Conservation (phyloP, 1,140 invertebrate genomes). For the Pachyrhynchus sulphureomaculatus region DNA sequence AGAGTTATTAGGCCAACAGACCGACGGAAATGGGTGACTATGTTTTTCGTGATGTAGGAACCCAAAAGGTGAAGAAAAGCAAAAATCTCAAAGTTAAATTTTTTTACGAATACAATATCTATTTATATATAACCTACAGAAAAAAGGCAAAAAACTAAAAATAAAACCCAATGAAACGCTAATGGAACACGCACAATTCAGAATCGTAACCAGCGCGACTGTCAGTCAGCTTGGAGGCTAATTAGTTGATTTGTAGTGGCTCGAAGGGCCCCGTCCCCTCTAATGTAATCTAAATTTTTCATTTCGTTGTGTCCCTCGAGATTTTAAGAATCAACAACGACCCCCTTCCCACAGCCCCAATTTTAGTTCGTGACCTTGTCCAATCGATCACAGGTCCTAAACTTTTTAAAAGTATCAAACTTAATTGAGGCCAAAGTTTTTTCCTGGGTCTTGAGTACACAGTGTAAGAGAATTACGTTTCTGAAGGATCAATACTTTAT, state of each 20-base stretch:
- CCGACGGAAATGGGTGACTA: too few species aligned
- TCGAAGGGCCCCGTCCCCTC: conserved; percentile 47
- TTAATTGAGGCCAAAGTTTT: conserved; percentile 30
- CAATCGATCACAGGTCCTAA: conserved; percentile 23
- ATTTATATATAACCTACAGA: too few species aligned
- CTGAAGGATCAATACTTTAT: too few species aligned
- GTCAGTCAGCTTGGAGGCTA: conserved; percentile 40
- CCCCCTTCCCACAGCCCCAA: neutral
- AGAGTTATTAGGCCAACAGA: too few species aligned
- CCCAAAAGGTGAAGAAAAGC: too few species aligned
- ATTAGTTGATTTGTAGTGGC: conserved; percentile 52
- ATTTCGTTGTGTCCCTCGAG: conserved; percentile 43
- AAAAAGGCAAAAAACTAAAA: too few species aligned
- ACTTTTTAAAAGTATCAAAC: conserved; percentile 30
- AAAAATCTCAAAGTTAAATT: too few species aligned
- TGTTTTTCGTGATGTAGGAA: too few species aligned
- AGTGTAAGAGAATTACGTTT: neutral
- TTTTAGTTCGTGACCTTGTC: conserved; percentile 31
- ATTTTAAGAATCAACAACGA: conserved; percentile 24
- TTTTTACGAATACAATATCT: too few species aligned
- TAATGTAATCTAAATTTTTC: conserved; percentile 53
- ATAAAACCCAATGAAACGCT: too few species aligned
- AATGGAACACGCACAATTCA: conserved; percentile 1
- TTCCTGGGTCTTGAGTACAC: conserved; percentile 6
- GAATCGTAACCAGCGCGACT: conserved; percentile 14